phyloP scores from a whole-genome alignment of 1,140 invertebrate species.

The Sinonovacula constricta region DNA sequence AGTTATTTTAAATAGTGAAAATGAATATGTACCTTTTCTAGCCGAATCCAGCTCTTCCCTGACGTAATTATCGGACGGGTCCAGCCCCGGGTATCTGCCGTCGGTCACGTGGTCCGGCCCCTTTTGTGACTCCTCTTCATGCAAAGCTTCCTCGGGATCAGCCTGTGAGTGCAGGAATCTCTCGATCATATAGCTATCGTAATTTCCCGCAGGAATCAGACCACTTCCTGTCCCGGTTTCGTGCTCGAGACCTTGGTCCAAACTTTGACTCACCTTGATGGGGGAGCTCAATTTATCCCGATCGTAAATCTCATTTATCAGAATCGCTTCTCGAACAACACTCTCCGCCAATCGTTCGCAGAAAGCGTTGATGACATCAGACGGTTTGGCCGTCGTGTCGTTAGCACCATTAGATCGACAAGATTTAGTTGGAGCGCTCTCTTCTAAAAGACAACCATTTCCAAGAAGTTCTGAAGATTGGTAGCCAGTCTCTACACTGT shows the following conservation, averaged over 20 bases:
- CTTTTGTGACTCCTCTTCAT: neutral
- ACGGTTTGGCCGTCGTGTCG: no score
- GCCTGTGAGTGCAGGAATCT: slow-evolving; percentile 30
- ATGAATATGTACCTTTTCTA: slow-evolving; percentile 6
- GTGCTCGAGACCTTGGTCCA: neutral
- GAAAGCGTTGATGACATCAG: neutral
- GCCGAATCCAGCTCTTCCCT: neutral
- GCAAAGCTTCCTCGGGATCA: slow-evolving; percentile 14
- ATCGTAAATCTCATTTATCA: slow-evolving; percentile 37
- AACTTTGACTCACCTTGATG: neutral
- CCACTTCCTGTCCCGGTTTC: neutral
- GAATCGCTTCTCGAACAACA: slow-evolving; percentile 30
- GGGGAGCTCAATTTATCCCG: slow-evolving; percentile 4
- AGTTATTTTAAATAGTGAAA: no score
- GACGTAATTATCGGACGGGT: slow-evolving; percentile 7
- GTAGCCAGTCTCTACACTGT: no score
- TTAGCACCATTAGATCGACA: no score
- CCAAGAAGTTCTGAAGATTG: no score
- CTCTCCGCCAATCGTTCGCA: slow-evolving; percentile 15
- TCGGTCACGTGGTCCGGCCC: slow-evolving; percentile 21
- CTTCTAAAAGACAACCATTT: no score
- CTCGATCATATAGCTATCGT: slow-evolving; percentile 33
- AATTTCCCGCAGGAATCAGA: neutral
- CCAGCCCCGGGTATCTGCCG: slow-evolving; percentile 17
- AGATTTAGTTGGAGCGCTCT: no score